phyloP scores from a whole-genome alignment of 2,888 invertebrate genomes.

The Incurvaria masculella region DNA sequence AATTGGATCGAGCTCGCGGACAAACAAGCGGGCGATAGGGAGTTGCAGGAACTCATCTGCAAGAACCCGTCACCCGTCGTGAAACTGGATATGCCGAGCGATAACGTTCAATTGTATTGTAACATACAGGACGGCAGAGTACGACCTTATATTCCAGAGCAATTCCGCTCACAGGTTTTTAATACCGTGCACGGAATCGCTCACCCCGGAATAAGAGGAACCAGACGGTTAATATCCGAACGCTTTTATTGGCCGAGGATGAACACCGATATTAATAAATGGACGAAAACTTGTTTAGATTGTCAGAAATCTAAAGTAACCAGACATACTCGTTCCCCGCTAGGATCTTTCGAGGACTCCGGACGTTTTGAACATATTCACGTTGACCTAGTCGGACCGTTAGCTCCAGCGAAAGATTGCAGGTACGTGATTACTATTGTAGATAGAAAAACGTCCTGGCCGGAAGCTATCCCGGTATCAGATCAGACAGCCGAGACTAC shows the following conservation, averaged over 20 bases:
- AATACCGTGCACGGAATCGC: neutral
- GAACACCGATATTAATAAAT: neutral
- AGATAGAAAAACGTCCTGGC: slow-evolving; percentile 19
- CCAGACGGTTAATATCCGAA: neutral
- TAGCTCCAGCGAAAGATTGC: slow-evolving; percentile 5
- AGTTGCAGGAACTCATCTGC: neutral
- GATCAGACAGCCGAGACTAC: slow-evolving; percentile 18
- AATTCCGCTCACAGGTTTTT: neutral
- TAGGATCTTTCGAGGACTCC: slow-evolving; percentile 14
- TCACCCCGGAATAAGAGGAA: neutral
- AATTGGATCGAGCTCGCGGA: neutral
- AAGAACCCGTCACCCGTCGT: neutral
- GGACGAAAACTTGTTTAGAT: neutral
- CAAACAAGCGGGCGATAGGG: neutral
- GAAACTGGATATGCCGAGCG: neutral
- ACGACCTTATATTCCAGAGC: neutral
- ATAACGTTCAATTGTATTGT: neutral
- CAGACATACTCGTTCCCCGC: neutral
- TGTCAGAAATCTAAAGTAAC: neutral
- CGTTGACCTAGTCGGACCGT: slow-evolving; percentile 16
- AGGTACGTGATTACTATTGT: slow-evolving; percentile 13
- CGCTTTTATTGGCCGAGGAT: neutral
- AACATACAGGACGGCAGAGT: neutral
- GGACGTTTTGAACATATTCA: slow-evolving; percentile 10
- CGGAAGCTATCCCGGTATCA: slow-evolving; percentile 16